Evolutionary conservation across 2,888 invertebrate genomes (phyloP), one percentile per base, ranked within the genome.

Genomic region (Caenorhabditis sp.): DNA sequence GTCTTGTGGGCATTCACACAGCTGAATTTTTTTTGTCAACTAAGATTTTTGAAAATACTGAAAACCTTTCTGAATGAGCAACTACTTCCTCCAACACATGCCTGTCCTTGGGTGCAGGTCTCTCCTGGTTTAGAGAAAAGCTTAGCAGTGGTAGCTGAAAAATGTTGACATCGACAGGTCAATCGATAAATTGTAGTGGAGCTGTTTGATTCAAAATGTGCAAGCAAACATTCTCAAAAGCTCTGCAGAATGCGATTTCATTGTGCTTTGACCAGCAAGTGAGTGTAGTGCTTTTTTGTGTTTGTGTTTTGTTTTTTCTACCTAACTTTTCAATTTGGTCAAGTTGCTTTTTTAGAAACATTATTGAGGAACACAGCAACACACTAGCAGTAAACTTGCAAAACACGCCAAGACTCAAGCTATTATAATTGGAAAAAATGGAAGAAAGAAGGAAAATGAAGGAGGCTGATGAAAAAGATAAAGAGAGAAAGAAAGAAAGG

Each of bases 1-100:
- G 55, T 88, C 85, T 9, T 80, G 40, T 28, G 90, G 90, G 61
- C 90, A 90, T 8, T 82, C 84, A 70, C 90, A 90, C 35, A 83
- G 76, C 89, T 90, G 61, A 61, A n/a, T n/a, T n/a, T n/a, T n/a
- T n/a, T n/a, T n/a, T n/a, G n/a, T n/a, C n/a, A n/a, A n/a, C n/a
- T n/a, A n/a, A n/a, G n/a, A n/a, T n/a, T n/a, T n/a, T n/a, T n/a
- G n/a, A n/a, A 18, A 1, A 3, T 15, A 20, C 3, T 28, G 18
- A 24, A 22, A 6, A 83, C 83, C 53, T 72, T 79, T 70, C 80
- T 68, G 51, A 60, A 78, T 11, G 83, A 77, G 70, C 90, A 90
- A 24, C 76, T 67, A 35, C 86, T 61, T 62, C 89, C 89, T 8
- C 88, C 88, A 4, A 83, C 82, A 58, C 90, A 90, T 11, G 61